Evolutionary conservation across 2,113 vertebrate species (phyloP).

Genomic region (Varanus komodoensis): DNA sequence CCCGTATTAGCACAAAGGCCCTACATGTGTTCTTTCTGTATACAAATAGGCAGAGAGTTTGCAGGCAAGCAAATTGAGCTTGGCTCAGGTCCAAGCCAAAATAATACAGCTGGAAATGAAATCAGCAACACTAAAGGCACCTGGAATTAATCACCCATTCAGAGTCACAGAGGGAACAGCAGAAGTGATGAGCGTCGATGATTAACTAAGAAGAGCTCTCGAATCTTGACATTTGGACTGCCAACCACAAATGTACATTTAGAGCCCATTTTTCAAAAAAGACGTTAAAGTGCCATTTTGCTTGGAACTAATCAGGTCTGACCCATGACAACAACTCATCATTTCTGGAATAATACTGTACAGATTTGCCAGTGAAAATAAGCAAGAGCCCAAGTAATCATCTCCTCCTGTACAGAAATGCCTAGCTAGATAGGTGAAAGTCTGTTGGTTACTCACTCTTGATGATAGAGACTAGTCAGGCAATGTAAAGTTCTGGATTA

Average conservation of each 20-base stretch:
- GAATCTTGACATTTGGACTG: slow-evolving; percentile 23
- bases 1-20: not conserved
- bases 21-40: slow-evolving; percentile 7
- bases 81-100: slow-evolving; percentile 1
- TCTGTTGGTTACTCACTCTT: slow-evolving; percentile 22
- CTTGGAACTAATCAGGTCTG: slow-evolving; percentile 10
- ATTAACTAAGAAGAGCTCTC: not conserved
- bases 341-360: slow-evolving; percentile 13
- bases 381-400: slow-evolving; percentile 24
- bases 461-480: not conserved
- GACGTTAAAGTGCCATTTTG: slow-evolving; percentile 34
- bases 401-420: slow-evolving; percentile 27
- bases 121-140: slow-evolving; percentile 19
- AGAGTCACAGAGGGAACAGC: not conserved
- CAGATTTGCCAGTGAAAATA: slow-evolving; percentile 33
- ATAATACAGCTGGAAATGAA: slow-evolving; percentile 4
- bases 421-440: not conserved
- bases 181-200: not conserved
- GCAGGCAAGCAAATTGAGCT: not conserved
- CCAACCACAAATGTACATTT: slow-evolving; percentile 29
- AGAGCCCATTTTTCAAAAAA: slow-evolving; percentile 28
- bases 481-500: slow-evolving; percentile 14
- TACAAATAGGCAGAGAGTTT: slow-evolving; percentile 4
- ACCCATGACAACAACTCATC: not conserved
- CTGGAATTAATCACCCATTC: not conserved